phyloP scores from a whole-genome alignment of 2,797 vertebrate genomes.

The Cercopithecus petaurista region DNA sequence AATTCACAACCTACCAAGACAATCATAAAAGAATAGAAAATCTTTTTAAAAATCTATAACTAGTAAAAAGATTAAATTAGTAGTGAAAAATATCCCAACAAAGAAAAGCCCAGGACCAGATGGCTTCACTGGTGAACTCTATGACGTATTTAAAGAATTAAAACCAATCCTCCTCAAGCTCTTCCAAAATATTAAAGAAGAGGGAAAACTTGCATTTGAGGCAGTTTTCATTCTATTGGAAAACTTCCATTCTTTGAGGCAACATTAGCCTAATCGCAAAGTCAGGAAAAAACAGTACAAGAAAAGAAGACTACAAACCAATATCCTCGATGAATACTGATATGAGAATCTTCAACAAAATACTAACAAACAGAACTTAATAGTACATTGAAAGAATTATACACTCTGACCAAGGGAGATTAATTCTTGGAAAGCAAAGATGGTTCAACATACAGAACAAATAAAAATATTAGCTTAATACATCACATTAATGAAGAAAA shows the following conservation, averaged over 20 bases:
- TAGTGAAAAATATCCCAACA: neutral
- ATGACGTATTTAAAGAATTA: neutral
- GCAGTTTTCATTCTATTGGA: no score
- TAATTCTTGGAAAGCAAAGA: neutral
- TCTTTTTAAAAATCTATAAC: neutral
- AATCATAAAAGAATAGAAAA: neutral
- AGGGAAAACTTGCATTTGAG: neutral
- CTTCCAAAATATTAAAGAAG: neutral
- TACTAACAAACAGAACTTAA: neutral
- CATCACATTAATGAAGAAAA: neutral
- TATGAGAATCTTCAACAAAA: neutral
- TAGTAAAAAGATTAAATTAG: neutral
- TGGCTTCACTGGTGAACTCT: neutral
- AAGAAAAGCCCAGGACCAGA: neutral
- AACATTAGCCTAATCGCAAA: neutral
- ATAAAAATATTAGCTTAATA: neutral
- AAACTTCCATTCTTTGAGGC: neutral
- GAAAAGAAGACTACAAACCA: neutral
- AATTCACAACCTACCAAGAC: neutral
- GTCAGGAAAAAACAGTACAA: neutral
- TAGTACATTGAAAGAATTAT: neutral
- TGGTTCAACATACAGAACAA: neutral
- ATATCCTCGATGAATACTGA: neutral
- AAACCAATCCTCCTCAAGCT: neutral
- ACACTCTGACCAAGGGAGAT: neutral